Base-by-base conservation (phyloP, 1,140 invertebrate genomes). In the Arctopsyche grandis region DNA sequence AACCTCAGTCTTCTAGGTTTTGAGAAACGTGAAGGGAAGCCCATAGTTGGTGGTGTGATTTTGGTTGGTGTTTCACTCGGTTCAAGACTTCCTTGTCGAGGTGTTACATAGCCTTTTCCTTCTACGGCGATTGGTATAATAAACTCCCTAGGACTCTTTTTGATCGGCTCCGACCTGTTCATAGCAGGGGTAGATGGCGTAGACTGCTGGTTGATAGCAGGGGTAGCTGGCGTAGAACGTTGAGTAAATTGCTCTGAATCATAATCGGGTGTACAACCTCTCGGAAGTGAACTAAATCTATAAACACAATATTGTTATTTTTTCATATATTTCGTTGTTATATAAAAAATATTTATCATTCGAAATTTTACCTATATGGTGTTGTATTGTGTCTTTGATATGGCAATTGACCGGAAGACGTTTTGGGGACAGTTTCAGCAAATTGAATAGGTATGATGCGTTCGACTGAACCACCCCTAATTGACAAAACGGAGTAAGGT, bases 101-200 rank as follows among this genome's bases (percentile, higher is more conserved):
- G 95, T 19, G 94, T 96, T 22, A 95, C 92, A 84, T 93, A 95
- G 70, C 94, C 94, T 78, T 94, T 94, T 78, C 94, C 95, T 88
- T 97, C 96, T 56, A 97, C 92, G 14, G 94, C 94, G 83, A 97
- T 97, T 0, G 96, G 96, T 87, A 97, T 97, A 83, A 97, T 96
- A 83, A 95, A 96, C 87, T 97, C 96, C 16, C 95, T 88, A 9
- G 95, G 94, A 74, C 94, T 95, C 87, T 97, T 97, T 83, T 94
- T 92, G 81, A 96, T 96, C 0, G 94, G 93, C 84, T 96, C 92
- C 22, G 90, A 86, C 1, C 88, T 86, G 70, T 66, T 84, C 85
- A 43, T 84, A 79, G 4, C 85, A 81, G 86, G 85, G 52, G 85
- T 85, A 5, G 85, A 83, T 75, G 85, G 85, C 26, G 85, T 80